phyloP scores from a whole-genome alignment of 2,797 vertebrate genomes.

The Acanthornis magna region DNA sequence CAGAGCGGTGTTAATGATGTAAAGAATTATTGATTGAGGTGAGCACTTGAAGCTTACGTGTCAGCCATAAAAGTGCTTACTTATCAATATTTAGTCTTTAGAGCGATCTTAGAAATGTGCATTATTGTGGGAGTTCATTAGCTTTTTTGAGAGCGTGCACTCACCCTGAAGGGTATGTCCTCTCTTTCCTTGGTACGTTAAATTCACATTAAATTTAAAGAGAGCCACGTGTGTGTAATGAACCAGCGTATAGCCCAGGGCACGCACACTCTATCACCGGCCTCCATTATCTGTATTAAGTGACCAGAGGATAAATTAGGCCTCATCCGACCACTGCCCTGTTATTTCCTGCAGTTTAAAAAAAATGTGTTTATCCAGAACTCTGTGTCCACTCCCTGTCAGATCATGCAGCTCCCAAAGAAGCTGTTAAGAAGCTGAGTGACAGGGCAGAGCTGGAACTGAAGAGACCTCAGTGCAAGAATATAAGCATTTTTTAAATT shows the following conservation, averaged over 20 bases:
- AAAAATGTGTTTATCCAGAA: background rate
- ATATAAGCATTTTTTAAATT: no score
- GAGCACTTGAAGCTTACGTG: rapidly evolving
- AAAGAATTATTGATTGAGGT: background rate
- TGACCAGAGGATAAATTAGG: background rate
- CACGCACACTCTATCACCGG: rapidly evolving
- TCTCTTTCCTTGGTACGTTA: background rate
- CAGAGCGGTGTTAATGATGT: background rate
- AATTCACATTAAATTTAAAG: conserved; percentile 18
- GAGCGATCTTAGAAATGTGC: background rate
- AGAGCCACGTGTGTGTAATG: background rate
- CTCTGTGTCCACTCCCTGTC: background rate
- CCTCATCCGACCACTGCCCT: background rate
- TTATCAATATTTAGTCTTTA: background rate
- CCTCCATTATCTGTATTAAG: background rate
- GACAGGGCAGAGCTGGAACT: background rate
- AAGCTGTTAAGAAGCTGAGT: background rate
- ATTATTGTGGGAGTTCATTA: background rate
- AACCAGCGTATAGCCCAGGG: background rate
- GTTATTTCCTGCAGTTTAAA: background rate
- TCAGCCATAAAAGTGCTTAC: background rate
- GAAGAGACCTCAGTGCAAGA: background rate
- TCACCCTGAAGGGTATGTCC: background rate
- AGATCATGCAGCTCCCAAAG: background rate
- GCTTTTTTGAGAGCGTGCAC: background rate